Evolutionary conservation across 2,113 vertebrate species (phyloP), one percentile per base, ranked within the genome.

Genomic region (Campylomormyrus numenius): DNA sequence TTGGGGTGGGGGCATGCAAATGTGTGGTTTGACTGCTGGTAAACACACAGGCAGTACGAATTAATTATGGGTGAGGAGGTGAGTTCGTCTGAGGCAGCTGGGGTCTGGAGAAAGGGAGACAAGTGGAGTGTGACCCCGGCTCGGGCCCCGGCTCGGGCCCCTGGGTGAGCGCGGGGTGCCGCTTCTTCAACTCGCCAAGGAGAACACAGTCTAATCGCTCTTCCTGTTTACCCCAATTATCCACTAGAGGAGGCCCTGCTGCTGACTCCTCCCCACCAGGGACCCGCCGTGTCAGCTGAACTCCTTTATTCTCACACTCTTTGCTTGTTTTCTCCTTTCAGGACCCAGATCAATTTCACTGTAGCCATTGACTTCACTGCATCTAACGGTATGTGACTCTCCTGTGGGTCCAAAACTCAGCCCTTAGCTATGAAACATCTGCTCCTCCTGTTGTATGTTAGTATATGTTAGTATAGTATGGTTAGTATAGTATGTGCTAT

Each of bases 301-400:
- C 80, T 21, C 19, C 39, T 84, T 84, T 84, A 42, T 21, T 45
- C 42, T 45, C 70, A 77, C 5, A 19, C 7, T 48, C 39, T 90
- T 49, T 88, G 17, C 53, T 92, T 0, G 90, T 93, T 89, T 56
- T 88, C 17, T 70, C 86, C 46, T 92, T 93, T 84, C 90, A 98
- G 98, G 93, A 98, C 98, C 19, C 98, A 99, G 94, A 98, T 99
- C 95, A 98, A 98, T 96, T 99, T 99, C 95, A 99, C 98, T 0
- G 98, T 99, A 93, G 98, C 98, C 94, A 99, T 99, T 0, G 98
- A 99, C 94, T 99, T 99, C 95, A 99, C 98, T 0, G 98, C 98
- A 0, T 99, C 98, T 93, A 99, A 99, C 85, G 98, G 98, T 98
- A 95, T 97, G 97, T 94, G 84, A 93, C 93, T 92, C 88, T 48